Evolutionary conservation across 2,113 vertebrate genomes (phyloP).

Genomic region (Dasyornis broadbenti): DNA sequence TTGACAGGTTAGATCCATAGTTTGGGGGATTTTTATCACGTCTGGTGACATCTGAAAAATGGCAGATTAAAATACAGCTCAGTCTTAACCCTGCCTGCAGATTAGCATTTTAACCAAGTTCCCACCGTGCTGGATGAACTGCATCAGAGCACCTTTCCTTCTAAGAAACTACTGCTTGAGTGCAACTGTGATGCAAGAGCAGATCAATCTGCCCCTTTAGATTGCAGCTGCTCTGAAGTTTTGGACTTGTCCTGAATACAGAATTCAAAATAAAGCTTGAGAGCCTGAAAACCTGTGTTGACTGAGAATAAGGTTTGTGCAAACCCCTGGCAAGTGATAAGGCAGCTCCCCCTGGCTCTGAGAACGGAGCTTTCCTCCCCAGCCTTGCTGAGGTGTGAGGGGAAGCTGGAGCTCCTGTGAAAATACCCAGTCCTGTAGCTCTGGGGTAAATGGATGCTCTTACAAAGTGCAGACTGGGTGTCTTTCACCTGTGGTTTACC

Average conservation of each 20-base stretch:
- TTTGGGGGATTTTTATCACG: not conserved
- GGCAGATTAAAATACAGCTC: not conserved
- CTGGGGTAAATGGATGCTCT: not conserved
- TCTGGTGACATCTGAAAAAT: not conserved
- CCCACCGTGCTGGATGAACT: not conserved
- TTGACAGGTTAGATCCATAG: not conserved
- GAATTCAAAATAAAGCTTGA: not conserved
- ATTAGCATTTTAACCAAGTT: not conserved
- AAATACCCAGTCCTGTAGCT: not conserved
- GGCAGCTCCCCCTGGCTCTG: constrained; percentile 16
- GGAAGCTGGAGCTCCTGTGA: not conserved
- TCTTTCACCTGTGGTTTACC: not conserved
- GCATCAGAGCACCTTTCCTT: not conserved
- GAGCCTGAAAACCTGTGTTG: not conserved
- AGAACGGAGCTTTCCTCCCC: not conserved
- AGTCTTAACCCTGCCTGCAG: not conserved
- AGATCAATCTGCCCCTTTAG: constrained; percentile 6
- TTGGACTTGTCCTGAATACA: constrained; percentile 2
- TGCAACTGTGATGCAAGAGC: not conserved
- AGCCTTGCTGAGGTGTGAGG: not conserved
- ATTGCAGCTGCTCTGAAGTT: constrained; percentile 12
- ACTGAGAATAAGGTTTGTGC: constrained; percentile 1
- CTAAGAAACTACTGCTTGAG: not conserved
- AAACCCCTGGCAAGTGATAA: not conserved
- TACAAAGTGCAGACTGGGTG: not conserved